phyloP scores from a whole-genome alignment of 2,888 invertebrate species.

The Limenitis camilla region DNA sequence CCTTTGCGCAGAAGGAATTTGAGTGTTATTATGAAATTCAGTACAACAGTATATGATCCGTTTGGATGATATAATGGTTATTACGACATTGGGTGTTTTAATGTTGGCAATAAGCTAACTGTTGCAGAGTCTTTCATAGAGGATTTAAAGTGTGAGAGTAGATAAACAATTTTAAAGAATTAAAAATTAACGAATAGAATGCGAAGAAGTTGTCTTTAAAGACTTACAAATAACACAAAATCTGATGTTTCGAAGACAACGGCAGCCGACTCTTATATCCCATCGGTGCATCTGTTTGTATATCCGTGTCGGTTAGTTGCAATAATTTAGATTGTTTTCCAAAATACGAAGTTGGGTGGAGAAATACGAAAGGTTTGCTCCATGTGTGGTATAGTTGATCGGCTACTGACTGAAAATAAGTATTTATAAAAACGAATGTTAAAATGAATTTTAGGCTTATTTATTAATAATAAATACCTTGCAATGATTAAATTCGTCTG shows the following conservation, averaged over 20 bases:
- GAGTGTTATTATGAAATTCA: no score
- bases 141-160: no score
- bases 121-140: no score
- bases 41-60: no score
- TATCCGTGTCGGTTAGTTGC: slow-evolving; percentile 84
- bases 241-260: slow-evolving; percentile 87
- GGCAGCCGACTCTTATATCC: slow-evolving; percentile 80
- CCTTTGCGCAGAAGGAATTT: no score
- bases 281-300: slow-evolving; percentile 76
- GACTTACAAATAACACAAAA: slow-evolving; percentile 89
- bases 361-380: slow-evolving; percentile 89
- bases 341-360: slow-evolving; percentile 94
- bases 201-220: no score
- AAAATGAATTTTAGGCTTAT: neutral
- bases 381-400: slow-evolving; percentile 90
- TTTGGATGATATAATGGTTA: no score
- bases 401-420: slow-evolving; percentile 79
- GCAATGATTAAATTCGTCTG: slow-evolving; percentile 94
- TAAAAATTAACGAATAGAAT: no score
- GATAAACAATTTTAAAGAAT: no score
- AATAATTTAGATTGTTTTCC: slow-evolving; percentile 86
- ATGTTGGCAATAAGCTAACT: no score
- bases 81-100: no score
- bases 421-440: neutral
- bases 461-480: slow-evolving; percentile 70